Base-by-base conservation (phyloP, 2,888 invertebrate species). In the Keiferia lycopersicella region DNA sequence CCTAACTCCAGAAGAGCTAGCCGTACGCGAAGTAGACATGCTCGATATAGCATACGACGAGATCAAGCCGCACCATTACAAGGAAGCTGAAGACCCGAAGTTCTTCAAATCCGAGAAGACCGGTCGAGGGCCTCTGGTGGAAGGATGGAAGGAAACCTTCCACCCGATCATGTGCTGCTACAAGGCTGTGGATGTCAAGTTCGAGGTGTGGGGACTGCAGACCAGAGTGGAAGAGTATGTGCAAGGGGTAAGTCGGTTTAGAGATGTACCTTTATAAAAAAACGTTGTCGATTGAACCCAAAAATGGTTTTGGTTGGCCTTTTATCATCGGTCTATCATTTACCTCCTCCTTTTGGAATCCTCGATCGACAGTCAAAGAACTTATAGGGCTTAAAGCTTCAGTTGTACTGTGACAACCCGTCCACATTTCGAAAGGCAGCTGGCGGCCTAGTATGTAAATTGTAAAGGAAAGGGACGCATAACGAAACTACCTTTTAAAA, bases 141-240 rank as follows among this genome's bases (percentile, higher is more conserved):
- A 96, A 81, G 96, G 96, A 2, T 98, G 98, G 98, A 91, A 94
- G 61, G 94, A 95, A 16, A 92, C 90, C 0, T 93, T 93, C 38
- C 91, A 93, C 67, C 98, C 98, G 0, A 94, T 98, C 60, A 98
- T 98, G 98, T 98, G 98, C 87, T 98, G 98, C 66, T 98, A 98
- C 80, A 98, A 98, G 86, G 88, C 96, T 62, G 97, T 98, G 0
- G 93, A 95, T 78, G 96, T 95, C 39, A 96, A 95, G 67, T 98
- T 98, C 84, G 98, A 98, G 87, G 96, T 98, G 4, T 98, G 98
- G 96, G 98, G 98, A 0, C 87, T 98, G 67, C 98, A 98, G 86
- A 96, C 97, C 1, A 94, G 94, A 83, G 96, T 97, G 0, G 98
- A 98, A 84, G 96, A 97, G 65, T 97, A 96, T 83, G 95, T 97